A percentile compares a stretch with the other conserved stretches of the same genome.
Conservation (phyloP, 2,888 invertebrate species). For the Sinelater perroti region DNA sequence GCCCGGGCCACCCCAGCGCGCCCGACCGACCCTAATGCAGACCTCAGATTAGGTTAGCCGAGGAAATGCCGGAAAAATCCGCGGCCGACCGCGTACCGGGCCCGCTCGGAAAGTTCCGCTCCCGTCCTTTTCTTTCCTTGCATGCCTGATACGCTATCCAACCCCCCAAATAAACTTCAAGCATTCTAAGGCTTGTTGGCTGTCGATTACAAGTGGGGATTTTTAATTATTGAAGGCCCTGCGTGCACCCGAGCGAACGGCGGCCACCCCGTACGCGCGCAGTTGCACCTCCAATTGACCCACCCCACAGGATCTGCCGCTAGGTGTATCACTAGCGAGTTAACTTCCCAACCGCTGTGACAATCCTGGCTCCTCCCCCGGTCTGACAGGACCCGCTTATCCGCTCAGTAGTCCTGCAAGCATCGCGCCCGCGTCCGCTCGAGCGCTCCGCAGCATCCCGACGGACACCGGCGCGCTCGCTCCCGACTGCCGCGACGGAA, state of each 20-base stretch:
- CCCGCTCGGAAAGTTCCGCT: background rate
- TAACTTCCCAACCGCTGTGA: slow-evolving; percentile 61
- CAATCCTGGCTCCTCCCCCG: slow-evolving; percentile 58
- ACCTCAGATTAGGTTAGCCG: slow-evolving; percentile 57
- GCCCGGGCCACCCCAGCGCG: slow-evolving; percentile 56
- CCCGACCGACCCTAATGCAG: slow-evolving; percentile 57
- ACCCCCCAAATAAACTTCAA: too few relatives aligned
- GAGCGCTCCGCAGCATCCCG: slow-evolving; percentile 52
- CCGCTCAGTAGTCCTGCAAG: slow-evolving; percentile 59
- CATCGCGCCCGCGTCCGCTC: slow-evolving; percentile 54
- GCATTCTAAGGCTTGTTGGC: too few relatives aligned
- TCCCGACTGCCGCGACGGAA: background rate
- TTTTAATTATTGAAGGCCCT: too few relatives aligned
- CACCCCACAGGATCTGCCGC: slow-evolving; percentile 50
- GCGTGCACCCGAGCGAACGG: too few relatives aligned
- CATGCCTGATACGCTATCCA: too few relatives aligned
- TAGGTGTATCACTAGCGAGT: slow-evolving; percentile 54
- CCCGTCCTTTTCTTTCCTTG: background rate
- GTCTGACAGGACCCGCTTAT: slow-evolving; percentile 57
- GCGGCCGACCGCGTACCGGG: slow-evolving; percentile 33
- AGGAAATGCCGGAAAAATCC: slow-evolving; percentile 55
- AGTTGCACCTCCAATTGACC: slow-evolving; percentile 34
- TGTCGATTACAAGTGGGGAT: too few relatives aligned
- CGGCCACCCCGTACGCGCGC: slow-evolving; percentile 14
- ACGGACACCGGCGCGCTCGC: slow-evolving; percentile 50